Conservation (phyloP, 2,113 vertebrate genomes). For the Pipa parva region DNA sequence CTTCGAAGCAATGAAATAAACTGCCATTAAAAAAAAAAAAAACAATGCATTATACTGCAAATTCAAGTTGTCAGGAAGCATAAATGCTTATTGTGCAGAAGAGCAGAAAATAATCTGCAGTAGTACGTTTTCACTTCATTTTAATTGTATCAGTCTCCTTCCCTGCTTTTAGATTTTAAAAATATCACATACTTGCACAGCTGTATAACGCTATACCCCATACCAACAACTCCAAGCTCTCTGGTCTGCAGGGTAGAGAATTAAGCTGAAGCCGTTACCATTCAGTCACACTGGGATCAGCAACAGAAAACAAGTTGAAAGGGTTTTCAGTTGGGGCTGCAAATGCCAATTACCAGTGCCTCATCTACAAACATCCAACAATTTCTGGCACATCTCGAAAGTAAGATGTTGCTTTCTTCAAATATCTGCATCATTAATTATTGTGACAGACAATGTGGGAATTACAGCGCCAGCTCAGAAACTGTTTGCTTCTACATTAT, state of each 20-base stretch:
- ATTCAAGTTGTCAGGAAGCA: too few species aligned
- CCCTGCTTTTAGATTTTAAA: too few species aligned
- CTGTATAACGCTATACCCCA: neutral
- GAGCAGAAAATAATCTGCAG: too few species aligned
- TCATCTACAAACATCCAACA: constrained; percentile 14
- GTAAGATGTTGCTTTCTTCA: constrained; percentile 7
- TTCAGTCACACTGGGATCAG: neutral
- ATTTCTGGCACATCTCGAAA: neutral
- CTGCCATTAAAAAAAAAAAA: too few species aligned
- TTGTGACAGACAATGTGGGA: constrained; percentile 41
- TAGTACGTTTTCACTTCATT: too few species aligned
- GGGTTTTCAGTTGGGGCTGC: constrained; percentile 6
- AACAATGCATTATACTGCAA: too few species aligned
- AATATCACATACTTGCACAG: too few species aligned
- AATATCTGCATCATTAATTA: constrained; percentile 29
- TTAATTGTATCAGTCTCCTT: too few species aligned
- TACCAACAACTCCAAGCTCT: constrained; percentile 2
- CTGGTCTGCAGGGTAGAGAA: neutral
- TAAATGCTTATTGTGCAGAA: too few species aligned
- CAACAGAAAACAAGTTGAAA: constrained; percentile 5
- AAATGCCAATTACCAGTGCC: constrained; percentile 15
- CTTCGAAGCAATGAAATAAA: too few species aligned
- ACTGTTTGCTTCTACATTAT: constrained; percentile 6
- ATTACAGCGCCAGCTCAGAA: constrained; percentile 2
- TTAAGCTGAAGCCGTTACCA: neutral